Evolutionary conservation across 1,140 invertebrate genomes (phyloP).

Genomic region (Trichonephila clavata): DNA sequence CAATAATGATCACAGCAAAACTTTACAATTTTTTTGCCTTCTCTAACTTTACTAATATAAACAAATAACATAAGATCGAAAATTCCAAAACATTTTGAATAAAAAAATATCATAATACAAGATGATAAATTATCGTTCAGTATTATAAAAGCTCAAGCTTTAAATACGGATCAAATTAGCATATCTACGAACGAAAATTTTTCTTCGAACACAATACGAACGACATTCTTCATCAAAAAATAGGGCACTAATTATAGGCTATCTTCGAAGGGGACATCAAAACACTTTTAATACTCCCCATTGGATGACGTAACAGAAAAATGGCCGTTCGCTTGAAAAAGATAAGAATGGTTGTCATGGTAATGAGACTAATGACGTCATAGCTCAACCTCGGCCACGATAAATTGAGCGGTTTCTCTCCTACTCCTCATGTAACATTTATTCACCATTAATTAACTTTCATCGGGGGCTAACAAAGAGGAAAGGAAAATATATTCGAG

Average conservation of each 20-base stretch:
- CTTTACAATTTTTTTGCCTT: too few relatives aligned
- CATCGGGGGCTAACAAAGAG: background rate
- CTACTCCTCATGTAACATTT: background rate
- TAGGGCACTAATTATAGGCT: background rate
- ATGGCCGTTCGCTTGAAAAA: constrained; percentile 26
- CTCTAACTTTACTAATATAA: too few relatives aligned
- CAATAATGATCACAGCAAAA: too few relatives aligned
- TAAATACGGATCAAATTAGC: background rate
- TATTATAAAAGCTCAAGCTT: background rate
- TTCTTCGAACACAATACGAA: background rate
- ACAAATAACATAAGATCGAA: too few relatives aligned
- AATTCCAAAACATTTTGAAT: too few relatives aligned
- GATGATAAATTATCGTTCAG: too few relatives aligned
- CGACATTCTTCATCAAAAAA: background rate
- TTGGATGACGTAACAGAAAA: background rate
- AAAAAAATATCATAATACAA: too few relatives aligned
- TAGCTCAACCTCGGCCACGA: background rate
- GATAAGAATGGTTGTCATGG: constrained; percentile 49
- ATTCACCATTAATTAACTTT: constrained; percentile 10
- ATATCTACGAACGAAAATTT: background rate
- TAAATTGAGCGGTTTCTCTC: background rate
- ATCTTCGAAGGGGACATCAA: constrained; percentile 7
- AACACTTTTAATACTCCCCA: background rate
- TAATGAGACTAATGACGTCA: constrained; percentile 1
- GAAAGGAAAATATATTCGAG: background rate